Conservation (phyloP, 2,113 vertebrate species). For the Eidolon helvum region DNA sequence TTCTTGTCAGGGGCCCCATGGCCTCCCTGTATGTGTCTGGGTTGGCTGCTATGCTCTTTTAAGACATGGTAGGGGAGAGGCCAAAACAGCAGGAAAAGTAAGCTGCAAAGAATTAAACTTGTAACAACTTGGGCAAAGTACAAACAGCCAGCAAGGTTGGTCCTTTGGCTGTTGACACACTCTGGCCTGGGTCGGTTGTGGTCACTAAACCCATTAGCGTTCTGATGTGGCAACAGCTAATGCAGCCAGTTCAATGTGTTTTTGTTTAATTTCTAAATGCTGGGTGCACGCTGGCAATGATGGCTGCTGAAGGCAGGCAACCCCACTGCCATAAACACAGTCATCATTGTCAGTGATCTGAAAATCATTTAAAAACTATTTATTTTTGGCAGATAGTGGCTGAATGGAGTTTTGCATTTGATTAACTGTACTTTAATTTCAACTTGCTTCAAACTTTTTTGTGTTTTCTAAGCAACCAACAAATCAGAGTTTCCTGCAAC, state of each 20-base stretch:
- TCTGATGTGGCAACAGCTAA: slow-evolving; percentile 82
- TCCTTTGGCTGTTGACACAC: slow-evolving; percentile 83
- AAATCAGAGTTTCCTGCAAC: slow-evolving; percentile 59
- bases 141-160: slow-evolving; percentile 81
- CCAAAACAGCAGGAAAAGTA: slow-evolving; percentile 82
- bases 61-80: slow-evolving; percentile 74
- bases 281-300: slow-evolving; percentile 68
- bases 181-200: slow-evolving; percentile 84
- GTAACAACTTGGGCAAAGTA: slow-evolving; percentile 83
- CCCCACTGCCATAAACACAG: slow-evolving; percentile 80
- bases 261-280: slow-evolving; percentile 85
- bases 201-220: slow-evolving; percentile 85
- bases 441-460: slow-evolving; percentile 68
- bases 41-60: slow-evolving; percentile 75
- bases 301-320: slow-evolving; percentile 69
- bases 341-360: slow-evolving; percentile 77
- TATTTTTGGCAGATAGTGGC: slow-evolving; percentile 79
- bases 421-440: slow-evolving; percentile 75
- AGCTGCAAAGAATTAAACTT: slow-evolving; percentile 85
- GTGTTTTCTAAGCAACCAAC: slow-evolving; percentile 29
- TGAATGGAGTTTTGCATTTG: slow-evolving; percentile 73
- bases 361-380: slow-evolving; percentile 77
- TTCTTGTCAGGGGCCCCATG: slow-evolving; percentile 76
- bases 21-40: slow-evolving; percentile 68
- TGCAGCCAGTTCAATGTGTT: slow-evolving; percentile 84